Conservation (phyloP, 92 coral and sea anemone species). For the Metridium senile region DNA sequence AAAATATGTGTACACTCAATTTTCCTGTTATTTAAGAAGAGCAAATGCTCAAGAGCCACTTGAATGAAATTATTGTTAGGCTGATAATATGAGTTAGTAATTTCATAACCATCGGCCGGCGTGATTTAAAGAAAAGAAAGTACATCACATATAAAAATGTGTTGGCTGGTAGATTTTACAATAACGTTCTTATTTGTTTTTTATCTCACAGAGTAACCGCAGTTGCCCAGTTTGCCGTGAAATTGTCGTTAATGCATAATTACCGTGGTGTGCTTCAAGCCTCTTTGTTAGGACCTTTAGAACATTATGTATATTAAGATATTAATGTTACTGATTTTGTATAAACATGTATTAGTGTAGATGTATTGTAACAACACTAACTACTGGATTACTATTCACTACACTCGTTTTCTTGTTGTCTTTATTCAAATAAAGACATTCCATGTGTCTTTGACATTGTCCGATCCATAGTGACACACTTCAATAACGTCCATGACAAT, state of each 20-base stretch:
- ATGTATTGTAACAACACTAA: background rate
- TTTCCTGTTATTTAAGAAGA: no score
- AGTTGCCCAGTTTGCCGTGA: constrained; percentile 38
- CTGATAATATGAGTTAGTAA: no score
- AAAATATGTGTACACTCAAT: no score
- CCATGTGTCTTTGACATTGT: no score
- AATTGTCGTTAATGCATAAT: constrained; percentile 4
- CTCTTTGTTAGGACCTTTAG: background rate
- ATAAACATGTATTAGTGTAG: background rate
- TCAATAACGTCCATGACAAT: no score
- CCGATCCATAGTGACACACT: no score
- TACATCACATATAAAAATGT: no score
- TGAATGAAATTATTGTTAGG: no score
- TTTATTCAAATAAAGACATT: background rate
- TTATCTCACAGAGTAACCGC: constrained; percentile 13
- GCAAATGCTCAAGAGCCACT: no score
- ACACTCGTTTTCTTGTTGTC: background rate
- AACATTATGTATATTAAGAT: background rate
- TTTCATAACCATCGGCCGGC: no score
- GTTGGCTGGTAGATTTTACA: no score
- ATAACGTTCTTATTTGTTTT: background rate
- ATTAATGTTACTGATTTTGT: background rate
- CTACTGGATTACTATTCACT: background rate
- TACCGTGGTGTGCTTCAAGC: constrained; percentile 18
- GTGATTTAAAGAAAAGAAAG: no score